phyloP scores from a whole-genome alignment of 2,113 vertebrate species.

The Neodon shergylaensis region DNA sequence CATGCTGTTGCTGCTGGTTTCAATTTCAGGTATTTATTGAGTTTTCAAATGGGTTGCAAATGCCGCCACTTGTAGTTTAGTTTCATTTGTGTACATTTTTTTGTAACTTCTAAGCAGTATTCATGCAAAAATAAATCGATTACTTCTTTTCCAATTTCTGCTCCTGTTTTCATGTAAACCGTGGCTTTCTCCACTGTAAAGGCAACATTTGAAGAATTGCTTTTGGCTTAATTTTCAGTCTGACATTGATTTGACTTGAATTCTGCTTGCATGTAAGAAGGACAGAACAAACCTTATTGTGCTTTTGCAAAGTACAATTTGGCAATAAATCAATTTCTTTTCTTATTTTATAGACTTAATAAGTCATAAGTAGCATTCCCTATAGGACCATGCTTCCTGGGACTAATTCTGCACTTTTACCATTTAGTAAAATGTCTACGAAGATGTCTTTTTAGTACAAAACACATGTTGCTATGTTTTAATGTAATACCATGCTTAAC shows the following conservation, averaged over 20 bases:
- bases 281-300: not conserved
- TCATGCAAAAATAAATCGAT: not conserved
- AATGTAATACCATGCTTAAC: not conserved
- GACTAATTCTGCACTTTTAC: not conserved
- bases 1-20: not conserved
- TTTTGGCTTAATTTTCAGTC: not conserved
- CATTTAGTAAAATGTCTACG: not conserved
- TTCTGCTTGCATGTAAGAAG: not conserved
- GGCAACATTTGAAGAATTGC: not conserved
- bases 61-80: not conserved
- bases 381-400: not conserved
- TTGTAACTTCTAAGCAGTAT: not conserved
- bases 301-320: constrained; percentile 1
- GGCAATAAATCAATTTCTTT: not conserved
- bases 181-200: not conserved
- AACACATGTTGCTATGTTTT: not conserved
- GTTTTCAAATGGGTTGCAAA: not conserved
- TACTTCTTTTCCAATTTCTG: not conserved
- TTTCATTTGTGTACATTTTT: not conserved
- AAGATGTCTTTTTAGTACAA: not conserved
- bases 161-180: not conserved
- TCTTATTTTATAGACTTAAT: not conserved
- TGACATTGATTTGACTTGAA: constrained; percentile 38
- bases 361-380: not conserved
- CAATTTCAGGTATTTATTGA: not conserved